These are phyloP conservation scores for Scaptomyza reducta DNA, from an alignment of 2,888 invertebrate genomes.

Conservation along the genomic window DNA sequence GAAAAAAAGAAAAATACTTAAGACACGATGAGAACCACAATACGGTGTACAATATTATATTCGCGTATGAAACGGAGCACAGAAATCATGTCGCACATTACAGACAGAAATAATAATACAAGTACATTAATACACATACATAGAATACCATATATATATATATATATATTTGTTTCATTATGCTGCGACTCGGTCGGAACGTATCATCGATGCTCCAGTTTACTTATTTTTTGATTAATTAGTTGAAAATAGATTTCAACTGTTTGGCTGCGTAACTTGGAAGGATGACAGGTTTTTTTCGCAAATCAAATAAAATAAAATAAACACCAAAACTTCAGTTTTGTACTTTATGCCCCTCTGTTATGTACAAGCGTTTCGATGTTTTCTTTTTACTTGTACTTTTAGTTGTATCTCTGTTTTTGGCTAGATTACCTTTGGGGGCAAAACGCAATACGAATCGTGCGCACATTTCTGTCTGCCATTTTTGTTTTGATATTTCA, in stretches of 20 bases:
- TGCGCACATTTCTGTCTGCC: conserved; percentile 53
- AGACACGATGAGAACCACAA: conserved; percentile 6
- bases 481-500: conserved; percentile 48
- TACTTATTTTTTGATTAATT: conserved; percentile 79
- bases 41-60: conserved; percentile 25
- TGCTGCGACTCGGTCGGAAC: conserved; percentile 43
- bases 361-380: conserved; percentile 47
- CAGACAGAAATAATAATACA: conserved; percentile 32
- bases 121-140: conserved; percentile 1
- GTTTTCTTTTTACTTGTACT: conserved; percentile 12
- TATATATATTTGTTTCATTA: conserved; percentile 12
- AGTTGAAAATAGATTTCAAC: conserved; percentile 75
- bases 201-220: conserved; percentile 75
- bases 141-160: conserved; percentile 13
- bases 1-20: conserved; percentile 12
- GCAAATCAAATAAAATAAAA: conserved; percentile 24
- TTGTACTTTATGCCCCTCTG: conserved; percentile 22
- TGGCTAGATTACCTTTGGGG: conserved; percentile 61
- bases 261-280: conserved; percentile 41
- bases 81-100: conserved; percentile 57
- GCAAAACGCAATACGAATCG: conserved; percentile 24
- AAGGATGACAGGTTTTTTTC: conserved; percentile 73
- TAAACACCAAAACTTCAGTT: conserved; percentile 32
- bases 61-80: conserved; percentile 45
- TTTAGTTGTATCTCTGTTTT: conserved; percentile 33